Evolutionary conservation across 2,888 invertebrate species (phyloP).

Genomic region (Vanessa cardui): DNA sequence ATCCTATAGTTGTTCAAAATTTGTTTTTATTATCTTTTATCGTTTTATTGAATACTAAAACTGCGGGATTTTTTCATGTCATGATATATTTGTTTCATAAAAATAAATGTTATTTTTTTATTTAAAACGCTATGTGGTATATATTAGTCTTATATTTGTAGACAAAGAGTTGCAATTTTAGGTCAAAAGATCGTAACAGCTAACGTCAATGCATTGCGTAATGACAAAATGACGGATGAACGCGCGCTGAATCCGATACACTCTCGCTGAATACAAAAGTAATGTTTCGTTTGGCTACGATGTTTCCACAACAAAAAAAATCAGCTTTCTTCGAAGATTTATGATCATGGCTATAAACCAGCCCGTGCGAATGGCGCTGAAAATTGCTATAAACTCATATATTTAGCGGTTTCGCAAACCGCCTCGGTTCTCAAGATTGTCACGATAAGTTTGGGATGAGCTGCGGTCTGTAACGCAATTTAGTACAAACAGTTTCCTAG

Average conservation of each 20-base stretch:
- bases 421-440: constrained; percentile 47
- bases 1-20: no score
- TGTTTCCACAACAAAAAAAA: constrained; percentile 12
- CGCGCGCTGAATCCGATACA: constrained; percentile 51
- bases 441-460: constrained; percentile 54
- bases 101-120: no score
- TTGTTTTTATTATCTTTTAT: no score
- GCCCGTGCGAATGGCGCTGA: constrained; percentile 15
- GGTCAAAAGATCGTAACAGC: constrained; percentile 43
- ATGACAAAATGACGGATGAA: constrained; percentile 50
- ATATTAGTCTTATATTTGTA: constrained; percentile 39
- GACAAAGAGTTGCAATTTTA: constrained; percentile 44
- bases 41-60: no score
- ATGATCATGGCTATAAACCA: constrained; percentile 15
- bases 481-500: constrained; percentile 43
- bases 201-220: constrained; percentile 48
- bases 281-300: constrained; percentile 4
- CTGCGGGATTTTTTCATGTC: no score
- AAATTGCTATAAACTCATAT: constrained; percentile 34
- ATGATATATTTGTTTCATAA: no score
- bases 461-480: constrained; percentile 49
- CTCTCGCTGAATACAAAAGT: constrained; percentile 23
- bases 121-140: background rate
- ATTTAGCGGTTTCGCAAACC: constrained; percentile 45
- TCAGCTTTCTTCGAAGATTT: constrained; percentile 22